Evolutionary conservation across 2,888 invertebrate genomes (phyloP).

Genomic region (Uropetala carovei): DNA sequence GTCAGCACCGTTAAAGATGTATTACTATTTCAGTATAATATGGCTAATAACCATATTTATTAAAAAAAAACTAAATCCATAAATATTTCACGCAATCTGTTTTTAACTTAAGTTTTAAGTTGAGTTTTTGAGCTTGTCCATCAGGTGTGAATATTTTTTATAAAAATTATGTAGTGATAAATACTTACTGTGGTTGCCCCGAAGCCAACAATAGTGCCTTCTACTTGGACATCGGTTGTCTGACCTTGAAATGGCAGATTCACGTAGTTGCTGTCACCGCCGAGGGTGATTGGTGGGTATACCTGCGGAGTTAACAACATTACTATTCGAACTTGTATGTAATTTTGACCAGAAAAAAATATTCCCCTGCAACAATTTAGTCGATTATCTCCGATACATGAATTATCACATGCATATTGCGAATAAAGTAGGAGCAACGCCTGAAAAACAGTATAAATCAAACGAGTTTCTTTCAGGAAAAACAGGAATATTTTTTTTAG

Average conservation of each 20-base stretch:
- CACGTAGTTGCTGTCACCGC: not conserved
- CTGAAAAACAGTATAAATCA: no score
- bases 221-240: not conserved
- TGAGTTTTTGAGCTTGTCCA: no score
- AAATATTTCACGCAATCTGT: no score
- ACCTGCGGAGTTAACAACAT: not conserved
- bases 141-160: not conserved
- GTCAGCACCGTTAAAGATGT: no score
- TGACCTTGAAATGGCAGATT: not conserved
- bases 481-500: no score
- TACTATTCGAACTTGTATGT: not conserved
- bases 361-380: not conserved
- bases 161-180: not conserved
- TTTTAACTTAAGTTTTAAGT: no score
- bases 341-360: not conserved
- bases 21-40: no score
- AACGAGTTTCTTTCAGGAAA: no score
- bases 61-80: no score
- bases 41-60: no score
- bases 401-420: not conserved
- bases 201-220: constrained; percentile 10
- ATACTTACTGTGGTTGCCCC: constrained; percentile 6
- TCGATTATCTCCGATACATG: not conserved
- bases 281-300: not conserved
- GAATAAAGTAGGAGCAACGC: no score